Percentiles rank a stretch among this genome's conserved stretches.
Evolutionary conservation across 2,113 vertebrate species (phyloP).

Genomic region (Conger conger): DNA sequence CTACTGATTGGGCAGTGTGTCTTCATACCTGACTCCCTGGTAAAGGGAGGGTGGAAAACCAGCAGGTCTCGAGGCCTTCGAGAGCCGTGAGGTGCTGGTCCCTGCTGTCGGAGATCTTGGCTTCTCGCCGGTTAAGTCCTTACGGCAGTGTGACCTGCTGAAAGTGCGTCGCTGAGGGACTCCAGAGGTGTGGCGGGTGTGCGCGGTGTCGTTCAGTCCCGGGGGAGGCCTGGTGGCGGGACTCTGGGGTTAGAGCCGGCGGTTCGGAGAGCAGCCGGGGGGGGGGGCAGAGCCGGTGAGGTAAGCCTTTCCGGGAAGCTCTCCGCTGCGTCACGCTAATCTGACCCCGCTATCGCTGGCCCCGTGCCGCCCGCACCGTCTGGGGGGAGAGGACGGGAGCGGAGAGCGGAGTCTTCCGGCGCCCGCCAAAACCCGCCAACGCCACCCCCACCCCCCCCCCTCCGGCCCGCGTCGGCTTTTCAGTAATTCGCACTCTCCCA

Average conservation of each 20-base stretch:
- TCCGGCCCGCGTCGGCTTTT: constrained; percentile 66
- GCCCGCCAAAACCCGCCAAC: constrained; percentile 54
- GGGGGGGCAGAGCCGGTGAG: constrained; percentile 38
- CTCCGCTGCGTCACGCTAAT: constrained; percentile 42
- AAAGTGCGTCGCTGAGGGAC: not conserved
- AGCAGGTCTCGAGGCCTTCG: too few species aligned
- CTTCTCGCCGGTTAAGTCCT: not conserved
- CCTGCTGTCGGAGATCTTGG: too few species aligned
- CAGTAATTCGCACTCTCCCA: constrained; percentile 74
- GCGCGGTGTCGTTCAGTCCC: not conserved
- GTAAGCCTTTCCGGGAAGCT: constrained; percentile 36
- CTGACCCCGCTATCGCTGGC: constrained; percentile 51
- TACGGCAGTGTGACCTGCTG: not conserved
- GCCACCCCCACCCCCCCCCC: constrained; percentile 61
- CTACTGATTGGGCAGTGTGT: too few species aligned
- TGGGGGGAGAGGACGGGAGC: constrained; percentile 39
- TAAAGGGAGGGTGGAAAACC: too few species aligned
- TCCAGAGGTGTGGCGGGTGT: not conserved
- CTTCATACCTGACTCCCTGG: too few species aligned
- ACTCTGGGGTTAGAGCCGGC: not conserved
- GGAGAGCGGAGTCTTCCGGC: constrained; percentile 56
- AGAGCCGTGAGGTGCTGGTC: too few species aligned
- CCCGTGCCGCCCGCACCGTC: constrained; percentile 54
- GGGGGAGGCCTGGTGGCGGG: not conserved
- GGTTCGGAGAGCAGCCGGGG: not conserved